Evolutionary conservation across 2,113 vertebrate species (phyloP), one percentile per base, ranked within the genome.

Genomic region (Turnix velox): DNA sequence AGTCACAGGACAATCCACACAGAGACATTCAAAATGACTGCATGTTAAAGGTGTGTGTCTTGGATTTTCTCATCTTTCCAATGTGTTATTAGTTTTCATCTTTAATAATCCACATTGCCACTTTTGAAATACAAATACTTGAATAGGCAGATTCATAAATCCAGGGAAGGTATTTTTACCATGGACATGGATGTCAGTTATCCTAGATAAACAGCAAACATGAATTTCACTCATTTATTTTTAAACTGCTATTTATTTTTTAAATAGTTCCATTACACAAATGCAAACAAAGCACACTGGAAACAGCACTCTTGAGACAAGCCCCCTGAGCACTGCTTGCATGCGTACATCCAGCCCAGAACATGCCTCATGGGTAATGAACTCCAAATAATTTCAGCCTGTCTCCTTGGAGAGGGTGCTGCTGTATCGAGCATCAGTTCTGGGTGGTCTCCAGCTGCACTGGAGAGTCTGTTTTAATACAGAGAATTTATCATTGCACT

Each of bases 211-310:
- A 96, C 59, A 89, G 68, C n/a, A 87, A 76, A 69, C 58, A 57
- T 58, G 67, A 94, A 89, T 74, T 79, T 84, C 31, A 5, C 42
- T 87, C 46, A 87, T 72, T 94, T 93, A 96, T 93, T 95, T 96
- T 96, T 94, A 95, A 95, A 93, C 84, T 28, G 23, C 18, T 93
- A 68, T 92, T 95, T 96, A 94, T 94, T 95, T 95, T 95, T 83
- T 58, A 76, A 88, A 92, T 89, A 58, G 55, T 86, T 94, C 88
- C 76, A 93, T 94, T 92, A 91, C 89, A 89, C 74, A 92, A 93
- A 87, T 67, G 84, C 22, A 94, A 96, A 92, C 87, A 92, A 87
- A 96, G 78, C 14, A 35, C 10, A 9, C 62, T 55, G 96, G 89
- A 92, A 90, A 85, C 92, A 88, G 58, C 4, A 9, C 90, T 92